Base-by-base conservation (phyloP, 2,797 vertebrate species). In the Taeniopygia guttata region DNA sequence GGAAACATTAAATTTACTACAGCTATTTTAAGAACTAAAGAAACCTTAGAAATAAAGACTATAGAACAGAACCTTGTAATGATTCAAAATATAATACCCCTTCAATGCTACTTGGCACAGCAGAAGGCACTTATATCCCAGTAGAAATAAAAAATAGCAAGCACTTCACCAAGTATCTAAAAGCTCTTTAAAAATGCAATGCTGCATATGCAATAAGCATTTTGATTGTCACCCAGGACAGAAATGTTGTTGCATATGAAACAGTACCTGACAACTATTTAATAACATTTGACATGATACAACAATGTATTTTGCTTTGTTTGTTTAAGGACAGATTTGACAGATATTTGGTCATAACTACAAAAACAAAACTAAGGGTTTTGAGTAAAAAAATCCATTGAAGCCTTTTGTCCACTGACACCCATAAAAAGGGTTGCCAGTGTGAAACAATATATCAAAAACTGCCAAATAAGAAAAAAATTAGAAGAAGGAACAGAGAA, bases 11-110 rank as follows among this genome's bases (percentile, higher is more conserved):
- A 51, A 92, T 80, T 89, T 92, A 92, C 45, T 73, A n/a, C 3
- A 83, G 54, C 36, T 91, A 87, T 92, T 94, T 84, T 80, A 89
- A 86, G 85, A 78, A 87, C 56, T 58, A 91, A 89, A 69, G 58
- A 87, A 92, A 56, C 43, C 75, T 90, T 85, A 87, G 49, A 80
- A 93, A 92, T 43, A 45, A 66, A 83, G 59, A 56, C 46, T 59
- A 72, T 0, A 81, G 68, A 80, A 62, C 3, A 81, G 56, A 86
- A 86, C 16, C 26, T n/a, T 87, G 49, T 21, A 87, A 66, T 73
- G 59, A 90, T 45, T 85, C 76, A 89, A 78, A 89, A 84, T 42
- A 48, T 26, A 93, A 83, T 70, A 82, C 4, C 20, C 29, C 56
- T 79, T 55, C 69, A 78, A 40, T 68, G 48, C 34, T 88, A 68